Evolutionary conservation across 2,113 vertebrate species (phyloP).

Genomic region (Mixornis gularis): DNA sequence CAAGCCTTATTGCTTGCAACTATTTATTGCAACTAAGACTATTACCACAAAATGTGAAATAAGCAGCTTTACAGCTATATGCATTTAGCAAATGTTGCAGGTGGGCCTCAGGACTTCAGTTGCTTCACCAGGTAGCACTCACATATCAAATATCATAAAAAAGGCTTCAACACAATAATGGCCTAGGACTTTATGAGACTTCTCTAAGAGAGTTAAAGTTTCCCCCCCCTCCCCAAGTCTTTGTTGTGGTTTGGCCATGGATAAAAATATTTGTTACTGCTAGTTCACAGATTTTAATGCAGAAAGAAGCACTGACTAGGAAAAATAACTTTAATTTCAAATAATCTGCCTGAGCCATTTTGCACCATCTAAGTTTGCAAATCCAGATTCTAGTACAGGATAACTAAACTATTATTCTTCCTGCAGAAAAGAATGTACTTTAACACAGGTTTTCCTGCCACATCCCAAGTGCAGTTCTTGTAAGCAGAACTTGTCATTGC

Average conservation of each 20-base stretch:
- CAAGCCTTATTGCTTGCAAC: neutral
- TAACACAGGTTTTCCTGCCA: neutral
- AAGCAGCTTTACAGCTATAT: neutral
- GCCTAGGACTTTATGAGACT: neutral
- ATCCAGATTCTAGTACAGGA: neutral
- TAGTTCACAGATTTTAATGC: neutral
- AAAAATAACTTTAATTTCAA: conserved; percentile 16
- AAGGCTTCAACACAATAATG: neutral
- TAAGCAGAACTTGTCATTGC: neutral
- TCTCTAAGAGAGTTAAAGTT: neutral
- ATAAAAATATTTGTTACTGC: neutral
- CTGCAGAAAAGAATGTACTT: neutral
- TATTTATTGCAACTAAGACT: neutral
- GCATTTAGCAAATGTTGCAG: neutral
- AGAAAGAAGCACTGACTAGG: neutral
- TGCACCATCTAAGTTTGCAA: neutral
- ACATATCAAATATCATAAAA: neutral
- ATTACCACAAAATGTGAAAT: neutral
- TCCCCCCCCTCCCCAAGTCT: neutral
- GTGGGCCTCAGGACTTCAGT: neutral
- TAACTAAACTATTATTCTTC: neutral
- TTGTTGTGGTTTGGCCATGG: neutral
- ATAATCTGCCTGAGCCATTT: neutral
- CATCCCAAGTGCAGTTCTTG: neutral
- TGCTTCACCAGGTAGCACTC: neutral